Evolutionary conservation across 2,113 vertebrate genomes (phyloP).

Genomic region (Protobothrops mucrosquamatus): DNA sequence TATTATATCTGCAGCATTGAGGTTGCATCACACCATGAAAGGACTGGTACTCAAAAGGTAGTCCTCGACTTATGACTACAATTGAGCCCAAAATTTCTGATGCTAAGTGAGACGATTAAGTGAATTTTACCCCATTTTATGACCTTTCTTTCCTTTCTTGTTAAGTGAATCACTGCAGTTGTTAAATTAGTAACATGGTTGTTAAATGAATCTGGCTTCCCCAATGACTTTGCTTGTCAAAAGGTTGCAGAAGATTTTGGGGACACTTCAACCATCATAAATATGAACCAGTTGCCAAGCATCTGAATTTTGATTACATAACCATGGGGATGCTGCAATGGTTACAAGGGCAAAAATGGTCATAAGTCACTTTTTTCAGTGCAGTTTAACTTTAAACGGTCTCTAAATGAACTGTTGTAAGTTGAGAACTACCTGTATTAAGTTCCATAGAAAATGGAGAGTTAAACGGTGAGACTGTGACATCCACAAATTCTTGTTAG

Average conservation of each 20-base stretch:
- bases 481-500: neutral
- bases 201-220: neutral
- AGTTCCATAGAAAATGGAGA: neutral
- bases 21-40: neutral
- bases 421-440: neutral
- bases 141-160: neutral
- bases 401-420: neutral
- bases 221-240: neutral
- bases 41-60: neutral
- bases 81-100: neutral
- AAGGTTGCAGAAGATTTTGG: neutral
- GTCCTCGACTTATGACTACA: neutral
- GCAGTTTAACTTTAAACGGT: neutral
- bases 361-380: neutral
- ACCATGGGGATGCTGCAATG: neutral
- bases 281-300: neutral
- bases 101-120: neutral
- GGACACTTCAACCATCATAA: neutral
- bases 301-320: neutral
- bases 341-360: neutral
- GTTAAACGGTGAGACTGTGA: neutral
- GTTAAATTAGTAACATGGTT: neutral
- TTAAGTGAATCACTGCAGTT: neutral
- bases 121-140: neutral
- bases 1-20: neutral